Conservation (phyloP, 2,797 vertebrate species). For the Lerista edwardsae region DNA sequence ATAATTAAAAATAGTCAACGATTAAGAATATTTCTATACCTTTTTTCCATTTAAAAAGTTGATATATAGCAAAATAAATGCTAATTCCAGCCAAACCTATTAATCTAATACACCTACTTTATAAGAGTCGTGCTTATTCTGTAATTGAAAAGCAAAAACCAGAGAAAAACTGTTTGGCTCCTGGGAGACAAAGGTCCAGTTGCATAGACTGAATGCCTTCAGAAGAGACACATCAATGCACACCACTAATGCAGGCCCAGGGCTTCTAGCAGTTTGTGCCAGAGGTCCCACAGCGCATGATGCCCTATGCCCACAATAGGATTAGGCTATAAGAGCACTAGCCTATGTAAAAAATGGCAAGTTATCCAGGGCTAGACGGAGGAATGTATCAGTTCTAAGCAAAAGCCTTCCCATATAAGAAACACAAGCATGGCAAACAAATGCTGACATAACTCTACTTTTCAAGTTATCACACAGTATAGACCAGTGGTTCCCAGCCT, state of each 20-base stretch:
- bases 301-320: no score
- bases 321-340: neutral
- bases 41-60: no score
- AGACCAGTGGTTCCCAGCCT: no score
- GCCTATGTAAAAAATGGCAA: neutral
- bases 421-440: neutral
- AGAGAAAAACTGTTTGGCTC: neutral
- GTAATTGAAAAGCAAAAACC: neutral
- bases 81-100: no score
- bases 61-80: no score
- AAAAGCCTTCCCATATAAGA: neutral
- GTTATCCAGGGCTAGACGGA: neutral
- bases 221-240: neutral
- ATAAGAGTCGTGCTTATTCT: neutral
- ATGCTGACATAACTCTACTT: neutral
- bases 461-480: neutral
- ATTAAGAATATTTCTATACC: no score
- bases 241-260: no score
- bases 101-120: no score
- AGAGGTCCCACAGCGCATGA: no score
- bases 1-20: no score
- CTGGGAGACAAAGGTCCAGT: neutral
- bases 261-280: no score
- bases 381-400: neutral
- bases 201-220: neutral